These are phyloP conservation scores for Telmatochromis brichardi DNA, from an alignment of 2,113 vertebrate genomes.

Conservation along the genomic window DNA sequence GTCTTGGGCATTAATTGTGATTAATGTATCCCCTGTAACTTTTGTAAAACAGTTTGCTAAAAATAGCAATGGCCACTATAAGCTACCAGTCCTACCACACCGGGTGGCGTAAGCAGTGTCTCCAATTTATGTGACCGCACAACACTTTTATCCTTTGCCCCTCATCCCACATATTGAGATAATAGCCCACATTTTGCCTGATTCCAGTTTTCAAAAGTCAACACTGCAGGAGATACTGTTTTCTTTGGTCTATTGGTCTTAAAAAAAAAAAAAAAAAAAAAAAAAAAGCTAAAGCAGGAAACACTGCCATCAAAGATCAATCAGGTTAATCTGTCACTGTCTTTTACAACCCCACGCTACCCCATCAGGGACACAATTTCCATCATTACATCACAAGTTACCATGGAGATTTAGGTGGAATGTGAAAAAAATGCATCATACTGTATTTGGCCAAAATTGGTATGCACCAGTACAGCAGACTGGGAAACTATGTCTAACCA, in stretches of 20 bases:
- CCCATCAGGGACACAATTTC: neutral
- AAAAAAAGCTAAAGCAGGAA: neutral
- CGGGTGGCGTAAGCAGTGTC: neutral
- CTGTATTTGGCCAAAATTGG: neutral
- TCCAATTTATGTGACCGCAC: neutral
- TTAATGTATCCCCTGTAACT: neutral
- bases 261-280: neutral
- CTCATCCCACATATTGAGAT: neutral
- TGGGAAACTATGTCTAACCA: neutral
- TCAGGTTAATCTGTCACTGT: neutral
- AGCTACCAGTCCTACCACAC: neutral
- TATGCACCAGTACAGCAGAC: neutral
- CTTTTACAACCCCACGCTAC: neutral
- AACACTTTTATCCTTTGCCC: neutral
- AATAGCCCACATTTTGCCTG: neutral
- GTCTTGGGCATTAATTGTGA: neutral
- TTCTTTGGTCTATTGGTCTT: neutral
- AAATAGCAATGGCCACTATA: neutral
- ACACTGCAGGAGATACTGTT: neutral
- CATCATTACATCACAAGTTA: neutral
- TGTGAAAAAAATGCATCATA: neutral
- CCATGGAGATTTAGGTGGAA: neutral
- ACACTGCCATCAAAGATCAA: neutral
- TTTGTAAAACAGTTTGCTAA: neutral
- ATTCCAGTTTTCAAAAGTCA: neutral